These are phyloP conservation scores for Cryptoprocta ferox DNA, from an alignment of 2,797 vertebrate genomes.

Conservation along the genomic window DNA sequence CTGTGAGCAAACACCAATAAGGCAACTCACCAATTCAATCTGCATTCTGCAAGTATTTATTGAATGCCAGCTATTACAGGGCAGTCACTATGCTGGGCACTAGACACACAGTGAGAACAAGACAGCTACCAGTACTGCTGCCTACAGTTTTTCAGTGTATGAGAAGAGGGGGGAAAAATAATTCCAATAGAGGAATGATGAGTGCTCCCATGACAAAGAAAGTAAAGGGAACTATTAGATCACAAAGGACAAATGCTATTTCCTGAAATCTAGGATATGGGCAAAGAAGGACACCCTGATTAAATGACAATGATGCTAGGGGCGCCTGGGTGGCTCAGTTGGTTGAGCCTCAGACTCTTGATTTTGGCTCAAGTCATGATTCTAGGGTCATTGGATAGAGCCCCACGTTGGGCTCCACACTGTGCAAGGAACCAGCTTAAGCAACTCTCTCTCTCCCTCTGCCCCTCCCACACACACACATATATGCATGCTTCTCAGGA, in stretches of 20 bases:
- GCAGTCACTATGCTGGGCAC: not conserved
- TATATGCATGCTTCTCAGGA: too few relatives aligned
- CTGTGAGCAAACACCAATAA: not conserved
- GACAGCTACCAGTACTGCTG: not conserved
- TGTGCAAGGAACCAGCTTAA: too few relatives aligned
- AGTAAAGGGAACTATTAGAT: not conserved
- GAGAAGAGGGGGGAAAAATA: not conserved
- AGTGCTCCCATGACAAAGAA: conserved; percentile 50
- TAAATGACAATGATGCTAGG: not conserved
- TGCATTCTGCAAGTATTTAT: not conserved
- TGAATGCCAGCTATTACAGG: not conserved
- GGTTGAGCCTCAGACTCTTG: too few relatives aligned
- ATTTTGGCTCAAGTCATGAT: too few relatives aligned
- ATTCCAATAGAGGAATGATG: conserved; percentile 79
- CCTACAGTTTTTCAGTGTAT: not conserved
- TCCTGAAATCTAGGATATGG: not conserved
- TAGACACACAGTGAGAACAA: not conserved
- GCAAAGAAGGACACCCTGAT: not conserved
- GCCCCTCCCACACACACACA: too few relatives aligned
- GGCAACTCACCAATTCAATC: not conserved
- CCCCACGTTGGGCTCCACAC: too few relatives aligned
- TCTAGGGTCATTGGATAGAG: too few relatives aligned
- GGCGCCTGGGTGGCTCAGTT: too few relatives aligned
- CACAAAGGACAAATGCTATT: not conserved
- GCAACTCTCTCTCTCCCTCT: too few relatives aligned